Percentiles rank a stretch among this genome's conserved stretches.
These are phyloP conservation scores for Eupithecia dodoneata DNA, from an alignment of 2,888 invertebrate species.

Conservation along the genomic window DNA sequence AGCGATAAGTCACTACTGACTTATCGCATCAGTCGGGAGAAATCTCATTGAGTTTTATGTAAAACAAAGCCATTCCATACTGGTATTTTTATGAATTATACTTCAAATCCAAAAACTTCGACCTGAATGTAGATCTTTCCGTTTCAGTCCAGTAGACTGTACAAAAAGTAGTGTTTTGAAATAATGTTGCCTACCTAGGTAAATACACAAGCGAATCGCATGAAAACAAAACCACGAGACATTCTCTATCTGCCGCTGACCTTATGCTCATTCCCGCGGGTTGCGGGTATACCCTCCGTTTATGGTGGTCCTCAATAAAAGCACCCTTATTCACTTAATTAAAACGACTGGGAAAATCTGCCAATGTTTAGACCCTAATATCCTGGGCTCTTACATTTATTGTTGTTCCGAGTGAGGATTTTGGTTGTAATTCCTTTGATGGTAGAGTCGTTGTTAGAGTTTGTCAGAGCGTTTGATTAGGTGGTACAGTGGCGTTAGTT, in stretches of 20 bases:
- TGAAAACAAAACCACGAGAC: slow-evolving; percentile 12
- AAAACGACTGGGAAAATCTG: slow-evolving; percentile 63
- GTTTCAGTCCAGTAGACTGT: not conserved
- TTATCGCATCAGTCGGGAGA: slow-evolving; percentile 45
- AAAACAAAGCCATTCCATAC: not conserved
- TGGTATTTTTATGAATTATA: not conserved
- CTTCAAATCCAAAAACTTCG: not conserved
- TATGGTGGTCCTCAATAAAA: slow-evolving; percentile 40
- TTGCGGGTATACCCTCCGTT: slow-evolving; percentile 39
- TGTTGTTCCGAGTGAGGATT: slow-evolving; percentile 29
- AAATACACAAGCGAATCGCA: slow-evolving; percentile 11
- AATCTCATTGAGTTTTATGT: slow-evolving; percentile 46
- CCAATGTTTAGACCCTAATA: slow-evolving; percentile 51
- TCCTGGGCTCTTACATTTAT: slow-evolving; percentile 45
- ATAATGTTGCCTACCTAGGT: not conserved
- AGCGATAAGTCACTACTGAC: too few relatives aligned
- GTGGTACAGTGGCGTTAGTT: not conserved
- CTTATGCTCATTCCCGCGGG: slow-evolving; percentile 14
- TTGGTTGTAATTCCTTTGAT: slow-evolving; percentile 16
- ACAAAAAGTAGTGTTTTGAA: not conserved
- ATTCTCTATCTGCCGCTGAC: slow-evolving; percentile 22
- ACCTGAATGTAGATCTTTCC: not conserved
- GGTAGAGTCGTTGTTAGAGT: not conserved
- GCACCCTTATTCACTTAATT: slow-evolving; percentile 64
- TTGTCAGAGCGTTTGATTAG: not conserved